Conservation (phyloP, 1,140 invertebrate species). For the Philaenus spumarius region DNA sequence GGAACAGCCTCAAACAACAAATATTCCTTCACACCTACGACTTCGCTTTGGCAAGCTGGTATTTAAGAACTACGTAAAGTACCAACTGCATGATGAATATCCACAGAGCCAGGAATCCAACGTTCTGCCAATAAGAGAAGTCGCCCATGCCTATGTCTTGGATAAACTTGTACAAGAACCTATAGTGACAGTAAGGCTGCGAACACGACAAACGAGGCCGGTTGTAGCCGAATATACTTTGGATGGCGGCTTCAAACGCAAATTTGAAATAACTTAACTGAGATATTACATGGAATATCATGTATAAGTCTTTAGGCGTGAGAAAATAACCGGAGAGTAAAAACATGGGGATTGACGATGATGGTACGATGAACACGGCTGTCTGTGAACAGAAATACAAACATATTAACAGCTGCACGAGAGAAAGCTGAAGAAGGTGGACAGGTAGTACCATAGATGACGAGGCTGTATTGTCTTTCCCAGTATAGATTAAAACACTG, state of each 20-base stretch:
- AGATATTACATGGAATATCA: constrained; percentile 61
- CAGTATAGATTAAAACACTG: no score
- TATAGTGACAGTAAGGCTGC: constrained; percentile 79
- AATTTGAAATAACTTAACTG: constrained; percentile 74
- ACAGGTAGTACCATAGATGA: no score
- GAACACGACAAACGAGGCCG: constrained; percentile 69
- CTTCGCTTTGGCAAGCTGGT: neutral
- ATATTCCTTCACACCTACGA: no score
- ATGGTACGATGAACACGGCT: constrained; percentile 74
- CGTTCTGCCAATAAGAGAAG: constrained; percentile 60
- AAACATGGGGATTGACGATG: constrained; percentile 73
- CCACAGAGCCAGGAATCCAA: neutral
- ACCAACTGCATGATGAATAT: neutral
- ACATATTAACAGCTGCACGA: no score
- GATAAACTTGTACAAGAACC: constrained; percentile 74
- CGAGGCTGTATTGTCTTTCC: no score
- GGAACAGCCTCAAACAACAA: no score
- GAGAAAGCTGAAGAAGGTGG: no score
- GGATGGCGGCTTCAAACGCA: constrained; percentile 67
- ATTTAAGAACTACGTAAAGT: constrained; percentile 3
- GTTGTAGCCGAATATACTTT: constrained; percentile 76
- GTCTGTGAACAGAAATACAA: constrained; percentile 48
- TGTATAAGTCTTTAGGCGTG: constrained; percentile 64
- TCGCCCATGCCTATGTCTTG: constrained; percentile 76
- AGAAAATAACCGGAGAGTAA: constrained; percentile 82